Percentiles rank a stretch among this genome's conserved stretches.
Conservation (phyloP, 2,888 invertebrate genomes). For the Apotomis capreana region DNA sequence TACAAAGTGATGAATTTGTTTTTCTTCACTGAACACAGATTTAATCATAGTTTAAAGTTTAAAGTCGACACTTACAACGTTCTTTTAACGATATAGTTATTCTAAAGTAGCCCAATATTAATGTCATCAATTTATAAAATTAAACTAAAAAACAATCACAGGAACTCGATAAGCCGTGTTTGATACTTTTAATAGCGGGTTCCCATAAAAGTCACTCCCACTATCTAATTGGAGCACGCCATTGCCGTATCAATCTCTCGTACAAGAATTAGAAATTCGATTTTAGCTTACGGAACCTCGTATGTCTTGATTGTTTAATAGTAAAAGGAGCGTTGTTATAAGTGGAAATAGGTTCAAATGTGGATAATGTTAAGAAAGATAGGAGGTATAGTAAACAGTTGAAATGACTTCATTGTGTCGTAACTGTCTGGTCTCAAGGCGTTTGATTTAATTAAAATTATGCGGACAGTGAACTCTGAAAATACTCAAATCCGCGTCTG, state of each 20-base stretch:
- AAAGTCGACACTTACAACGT: neutral
- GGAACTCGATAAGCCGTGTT: slow-evolving; percentile 52
- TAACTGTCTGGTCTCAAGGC: slow-evolving; percentile 39
- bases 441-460: slow-evolving; percentile 52
- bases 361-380: neutral
- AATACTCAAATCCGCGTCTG: slow-evolving; percentile 36
- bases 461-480: slow-evolving; percentile 51
- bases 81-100: neutral
- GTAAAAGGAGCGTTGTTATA: slow-evolving; percentile 40
- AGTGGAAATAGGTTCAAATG: neutral
- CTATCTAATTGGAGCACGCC: slow-evolving; percentile 70
- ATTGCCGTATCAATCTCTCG: slow-evolving; percentile 69
- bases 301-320: slow-evolving; percentile 53
- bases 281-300: slow-evolving; percentile 10
- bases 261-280: slow-evolving; percentile 31
- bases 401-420: slow-evolving; percentile 61
- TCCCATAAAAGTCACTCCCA: slow-evolving; percentile 61
- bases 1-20: no score
- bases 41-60: no score
- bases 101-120: slow-evolving; percentile 53
- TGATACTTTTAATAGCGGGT: slow-evolving; percentile 55
- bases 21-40: no score
- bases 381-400: neutral
- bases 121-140: slow-evolving; percentile 59
- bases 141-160: slow-evolving; percentile 57